Base-by-base conservation (phyloP, 2,113 vertebrate genomes). In the Gyps fulvus region DNA sequence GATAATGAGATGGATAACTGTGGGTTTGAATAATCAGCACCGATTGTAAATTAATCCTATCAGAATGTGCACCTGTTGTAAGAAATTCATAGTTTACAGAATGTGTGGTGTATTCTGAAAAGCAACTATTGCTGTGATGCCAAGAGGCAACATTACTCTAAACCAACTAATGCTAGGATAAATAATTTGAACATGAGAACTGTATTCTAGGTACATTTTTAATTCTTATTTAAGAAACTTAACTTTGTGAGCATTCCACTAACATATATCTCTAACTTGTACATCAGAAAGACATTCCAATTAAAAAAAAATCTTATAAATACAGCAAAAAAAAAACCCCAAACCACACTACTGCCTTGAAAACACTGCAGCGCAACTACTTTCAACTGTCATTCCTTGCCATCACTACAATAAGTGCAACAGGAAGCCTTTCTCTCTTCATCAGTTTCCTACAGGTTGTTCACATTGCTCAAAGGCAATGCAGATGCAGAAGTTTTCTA, bases 301-400 rank as follows among this genome's bases (percentile, higher is more conserved):
- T 40, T 45, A 9, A 45, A 86, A 89, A 89, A 13, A 15, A 15
- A 58, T 8, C 11, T n/a, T 52, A 65, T 3, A 40, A 45, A 62
- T 50, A 42, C 5, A 65, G 11, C 4, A 45, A 73, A 58, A 58
- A 58, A 27, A 36, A 3, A 19, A 1, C 0, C 2, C 3, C 29
- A 55, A 31, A 26, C 66, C 7, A 50, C 5, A 27, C 2, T 16
- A 31, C 7, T 54, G 6, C 11, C 36, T 70, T 84, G 36, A 31
- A 87, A 94, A 89, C 3, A 29, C 16, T 55, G 16, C 8, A 62
- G 14, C 14, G 47, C 29, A 55, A 13, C 36, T 50, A 25, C 26
- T 45, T 42, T 31, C 14, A 79, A 27, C 8, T 89, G 14, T 65
- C 38, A 50, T 45, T 71, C 11, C 23, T 81, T 38, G 13, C 7